Percentiles rank a stretch among this genome's conserved stretches.
phyloP scores from a whole-genome alignment of 2,113 vertebrate genomes.

The Hippocampus zosterae region DNA sequence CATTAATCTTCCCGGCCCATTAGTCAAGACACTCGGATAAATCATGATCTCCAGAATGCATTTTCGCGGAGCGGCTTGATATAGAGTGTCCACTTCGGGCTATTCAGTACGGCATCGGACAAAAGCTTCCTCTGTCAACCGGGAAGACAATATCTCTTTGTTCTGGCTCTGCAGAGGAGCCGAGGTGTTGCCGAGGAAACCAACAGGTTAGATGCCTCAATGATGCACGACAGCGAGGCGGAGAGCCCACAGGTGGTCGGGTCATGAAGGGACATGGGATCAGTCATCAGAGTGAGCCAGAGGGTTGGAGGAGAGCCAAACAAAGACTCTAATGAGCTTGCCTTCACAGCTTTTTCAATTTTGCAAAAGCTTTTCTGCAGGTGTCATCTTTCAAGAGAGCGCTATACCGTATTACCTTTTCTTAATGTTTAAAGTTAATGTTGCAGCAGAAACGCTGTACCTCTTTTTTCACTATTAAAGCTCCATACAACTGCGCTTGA shows the following conservation, averaged over 20 bases:
- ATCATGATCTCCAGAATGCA: constrained; percentile 50
- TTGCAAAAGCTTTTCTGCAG: not conserved
- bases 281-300: constrained; percentile 16
- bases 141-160: constrained; percentile 46
- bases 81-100: constrained; percentile 41
- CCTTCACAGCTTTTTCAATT: not conserved
- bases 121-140: constrained; percentile 34
- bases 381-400: constrained; percentile 5
- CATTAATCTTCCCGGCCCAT: constrained; percentile 56
- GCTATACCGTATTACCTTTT: not conserved
- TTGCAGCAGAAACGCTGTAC: not conserved
- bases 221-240: constrained; percentile 31
- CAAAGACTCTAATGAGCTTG: constrained; percentile 14
- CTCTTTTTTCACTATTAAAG: constrained; percentile 6
- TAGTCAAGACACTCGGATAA: constrained; percentile 55
- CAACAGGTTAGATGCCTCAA: constrained; percentile 41
- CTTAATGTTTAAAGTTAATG: constrained; percentile 6
- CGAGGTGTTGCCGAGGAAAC: constrained; percentile 33
- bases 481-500: not conserved
- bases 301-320: constrained; percentile 4
- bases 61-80: constrained; percentile 38
- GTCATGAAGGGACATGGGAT: constrained; percentile 25
- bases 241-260: constrained; percentile 16
- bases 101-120: constrained; percentile 24
- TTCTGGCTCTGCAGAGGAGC: constrained; percentile 29